phyloP scores from a whole-genome alignment of 2,888 invertebrate genomes.

The Eupithecia abbreviata region DNA sequence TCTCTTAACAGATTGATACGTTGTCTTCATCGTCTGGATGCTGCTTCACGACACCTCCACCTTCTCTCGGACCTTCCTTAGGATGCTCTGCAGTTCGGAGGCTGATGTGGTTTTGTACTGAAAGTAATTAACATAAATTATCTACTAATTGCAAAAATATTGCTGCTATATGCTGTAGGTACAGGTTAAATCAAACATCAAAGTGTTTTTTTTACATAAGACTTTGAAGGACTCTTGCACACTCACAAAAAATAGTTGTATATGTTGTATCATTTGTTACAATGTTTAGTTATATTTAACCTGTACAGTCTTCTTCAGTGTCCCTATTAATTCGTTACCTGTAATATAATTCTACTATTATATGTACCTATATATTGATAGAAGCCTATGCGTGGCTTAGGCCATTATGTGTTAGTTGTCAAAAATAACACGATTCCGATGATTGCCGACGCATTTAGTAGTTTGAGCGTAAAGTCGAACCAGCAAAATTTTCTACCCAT shows the following conservation, averaged over 20 bases:
- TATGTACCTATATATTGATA: no score
- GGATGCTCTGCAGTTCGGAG: conserved; percentile 89
- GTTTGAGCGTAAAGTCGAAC: not conserved
- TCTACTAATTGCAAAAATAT: not conserved
- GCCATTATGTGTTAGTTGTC: not conserved
- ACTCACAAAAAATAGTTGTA: no score
- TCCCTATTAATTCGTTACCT: no score
- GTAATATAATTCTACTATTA: no score
- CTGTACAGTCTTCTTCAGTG: no score
- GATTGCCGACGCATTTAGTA: not conserved
- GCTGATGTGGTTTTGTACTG: conserved; percentile 91
- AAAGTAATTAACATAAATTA: conserved; percentile 46
- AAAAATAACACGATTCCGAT: not conserved
- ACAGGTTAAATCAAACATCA: no score
- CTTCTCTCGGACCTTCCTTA: conserved; percentile 89
- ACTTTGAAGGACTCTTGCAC: no score
- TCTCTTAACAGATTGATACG: conserved; percentile 40
- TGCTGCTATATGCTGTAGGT: no score
- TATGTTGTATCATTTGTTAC: no score
- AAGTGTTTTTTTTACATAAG: no score
- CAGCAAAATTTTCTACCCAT: not conserved
- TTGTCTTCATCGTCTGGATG: conserved; percentile 25
- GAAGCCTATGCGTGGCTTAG: no score
- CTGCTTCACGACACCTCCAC: conserved; percentile 81
- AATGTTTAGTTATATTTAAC: no score